Evolutionary conservation across 2,888 invertebrate genomes (phyloP), one percentile per base, ranked within the genome.

Genomic region (Asteroscopus sphinx): DNA sequence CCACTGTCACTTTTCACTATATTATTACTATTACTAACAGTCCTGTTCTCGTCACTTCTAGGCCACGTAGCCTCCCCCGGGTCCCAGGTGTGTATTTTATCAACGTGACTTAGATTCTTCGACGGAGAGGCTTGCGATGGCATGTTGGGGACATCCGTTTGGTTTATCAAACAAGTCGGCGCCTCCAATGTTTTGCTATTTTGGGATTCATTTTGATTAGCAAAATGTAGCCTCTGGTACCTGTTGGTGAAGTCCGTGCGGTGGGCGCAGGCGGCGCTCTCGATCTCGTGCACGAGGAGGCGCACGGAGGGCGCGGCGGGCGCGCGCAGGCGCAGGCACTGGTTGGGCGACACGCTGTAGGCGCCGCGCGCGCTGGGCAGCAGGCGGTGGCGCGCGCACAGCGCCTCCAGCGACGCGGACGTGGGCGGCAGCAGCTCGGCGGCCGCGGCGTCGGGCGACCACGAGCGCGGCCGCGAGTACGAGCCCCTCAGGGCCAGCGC

Each of bases 271-370:
- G 91, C 90, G 5, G 91, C 91, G 72, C 84, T 91, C 89, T 97
- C 97, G 72, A 97, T 95, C 83, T 97, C 97, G 83, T 95, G 96
- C 35, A 97, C 96, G 74, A 96, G 95, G 74, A 96, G 96, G 76
- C 96, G 96, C 52, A 97, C 96, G 17, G 95, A 96, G 17, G 95
- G 93, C 41, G 94, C 98, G 97, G 89, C 98, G 87, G 97, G 97
- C 78, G 96, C 97, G 85, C 97, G 96, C 68, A 98, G 94, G 85
- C 97, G 96, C 86, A 97, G 97, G 40, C 96, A 95, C n/a, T 98
- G 97, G 89, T 98, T 98, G 77, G 98, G 98, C 40, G 98, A 98
- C 25, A 98, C 98, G 86, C 98, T 98, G 90, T 98, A 98, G 73
- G 97, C 96, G 32, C 98, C 98, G 87, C 97, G 97, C 78, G 96